Base-by-base conservation (phyloP, 2,113 vertebrate species). In the Cynocephalus volans region DNA sequence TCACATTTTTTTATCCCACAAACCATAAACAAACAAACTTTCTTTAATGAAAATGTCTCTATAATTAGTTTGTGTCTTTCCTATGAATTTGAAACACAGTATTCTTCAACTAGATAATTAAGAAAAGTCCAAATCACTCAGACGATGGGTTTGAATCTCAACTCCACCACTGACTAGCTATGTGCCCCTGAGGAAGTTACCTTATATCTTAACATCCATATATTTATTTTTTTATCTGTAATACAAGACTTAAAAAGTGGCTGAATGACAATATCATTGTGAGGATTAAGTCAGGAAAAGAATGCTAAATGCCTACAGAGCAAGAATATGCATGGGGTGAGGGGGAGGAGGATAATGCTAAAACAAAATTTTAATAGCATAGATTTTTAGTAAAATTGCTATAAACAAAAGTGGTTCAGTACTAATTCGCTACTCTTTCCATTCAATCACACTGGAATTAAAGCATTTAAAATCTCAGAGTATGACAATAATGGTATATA, bases 311-410 rank as follows among this genome's bases (percentile, higher is more conserved):
- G 54, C 23, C 67, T 81, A 36, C 26, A n/a, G 31, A 80, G 48
- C 26, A 92, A 84, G 64, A 77, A 54, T 26, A 69, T n/a, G 12
- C 28, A 41, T 41, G 41, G 41, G 41, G 41, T 24, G 31, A 54
- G 28, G 48, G 8, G 23, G 88, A 21, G 88, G 82, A 60, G 9
- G 50, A 89, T 28, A 93, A 67, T 65, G 45, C 17, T 69, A 91
- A 93, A 77, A 67, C 50, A 95, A 89, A 93, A 93, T 21, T 90
- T 79, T 90, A 80, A 83, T 56, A 93, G 64, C 50, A 73, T 10
- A 69, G 17, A 84, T 88, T 50, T 88, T 91, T 90, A 62, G 76
- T 64, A 88, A 80, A 90, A 76, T 23, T 82, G 6, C 64, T 82
- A 36, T 48, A 17, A 84, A 82, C 52, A 88, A 81, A 96, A 79